Base-by-base conservation (phyloP, 2,113 vertebrate species). In the Myxocyprinus asiaticus region DNA sequence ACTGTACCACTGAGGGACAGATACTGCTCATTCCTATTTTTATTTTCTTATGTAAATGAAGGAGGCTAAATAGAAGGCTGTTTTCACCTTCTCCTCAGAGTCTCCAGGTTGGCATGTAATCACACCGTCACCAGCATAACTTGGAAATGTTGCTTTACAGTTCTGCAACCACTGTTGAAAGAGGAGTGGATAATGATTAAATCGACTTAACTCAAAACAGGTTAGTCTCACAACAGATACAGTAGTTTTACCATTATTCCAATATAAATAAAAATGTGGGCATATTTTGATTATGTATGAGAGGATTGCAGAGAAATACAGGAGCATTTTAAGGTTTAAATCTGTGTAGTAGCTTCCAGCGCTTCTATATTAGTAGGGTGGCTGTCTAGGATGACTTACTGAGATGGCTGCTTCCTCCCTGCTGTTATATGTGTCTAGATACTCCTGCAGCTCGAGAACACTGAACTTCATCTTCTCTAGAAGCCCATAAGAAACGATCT, bases 391-490 rank as follows among this genome's bases (percentile, higher is more conserved):
- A 53, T 42, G 8, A 81, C 94, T 90, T 93, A 99, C 98, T 67
- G 94, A 95, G 81, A 98, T 92, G 0, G 97, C 96, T 9, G 97
- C 95, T 85, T 99, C 98, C 86, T 98, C 97, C 78, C 91, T 95
- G 84, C 93, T 96, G 90, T 95, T 98, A 89, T 98, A 99, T 0
- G 97, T 99, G 81, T 99, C 97, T 90, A 99, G 85, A 87, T 99
- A 99, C 89, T 99, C 98, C 87, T 99, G 98, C 48, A 99, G 92
- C 88, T 99, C 98, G 83, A 99, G 83, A 5, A 97, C 97, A 85
- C 97, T 98, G 92, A 99, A 99, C 89, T 99, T 99, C 89, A 99
- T 93, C 89, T 97, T 99, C 78, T 99, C 97, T 81, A 99, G 93
- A 77, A 99, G 96, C 73, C 97, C 97, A 82, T 97, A 99, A 71